Percentiles rank a stretch among this genome's conserved stretches.
Conservation (phyloP, 2,888 invertebrate genomes). For the Bursaphelenchus okinawaensis region DNA sequence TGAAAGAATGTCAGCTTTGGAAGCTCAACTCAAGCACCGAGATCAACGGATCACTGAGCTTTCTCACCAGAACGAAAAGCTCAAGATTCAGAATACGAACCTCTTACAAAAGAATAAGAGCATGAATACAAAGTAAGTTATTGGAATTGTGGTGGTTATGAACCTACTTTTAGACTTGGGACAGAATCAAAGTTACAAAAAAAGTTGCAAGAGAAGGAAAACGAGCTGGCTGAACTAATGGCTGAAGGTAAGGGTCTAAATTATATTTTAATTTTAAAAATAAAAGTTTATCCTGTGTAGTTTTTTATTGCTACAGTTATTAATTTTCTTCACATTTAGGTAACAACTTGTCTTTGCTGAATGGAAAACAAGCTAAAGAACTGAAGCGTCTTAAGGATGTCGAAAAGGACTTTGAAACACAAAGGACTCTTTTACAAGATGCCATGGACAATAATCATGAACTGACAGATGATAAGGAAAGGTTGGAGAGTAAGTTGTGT, state of each 20-base stretch:
- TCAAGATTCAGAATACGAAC: slow-evolving; percentile 29
- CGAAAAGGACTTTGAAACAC: slow-evolving; percentile 1
- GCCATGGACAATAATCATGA: not conserved
- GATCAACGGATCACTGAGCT: slow-evolving; percentile 39
- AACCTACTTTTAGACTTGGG: slow-evolving; percentile 18
- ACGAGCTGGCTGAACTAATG: slow-evolving; percentile 38
- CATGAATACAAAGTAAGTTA: slow-evolving; percentile 21
- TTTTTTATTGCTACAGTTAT: too few relatives aligned
- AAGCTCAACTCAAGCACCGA: slow-evolving; percentile 31
- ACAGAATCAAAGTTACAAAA: slow-evolving; percentile 34
- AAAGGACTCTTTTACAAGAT: not conserved
- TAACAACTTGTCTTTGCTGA: slow-evolving; percentile 34
- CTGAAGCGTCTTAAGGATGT: slow-evolving; percentile 9
- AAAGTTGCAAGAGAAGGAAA: slow-evolving; percentile 37
- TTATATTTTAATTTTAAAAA: too few relatives aligned
- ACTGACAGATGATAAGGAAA: not conserved
- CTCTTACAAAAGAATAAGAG: slow-evolving; percentile 35
- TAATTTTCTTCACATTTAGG: slow-evolving; percentile 18
- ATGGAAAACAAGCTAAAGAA: slow-evolving; percentile 42
- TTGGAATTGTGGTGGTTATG: not conserved
- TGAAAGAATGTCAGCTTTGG: slow-evolving; percentile 22
- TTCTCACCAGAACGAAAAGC: slow-evolving; percentile 28
- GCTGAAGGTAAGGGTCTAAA: slow-evolving; percentile 33
- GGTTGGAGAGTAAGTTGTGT: not conserved
- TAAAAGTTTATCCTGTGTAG: too few relatives aligned